Evolutionary conservation across 1,140 invertebrate genomes (phyloP).

Genomic region (Zaprionus lachaisei): DNA sequence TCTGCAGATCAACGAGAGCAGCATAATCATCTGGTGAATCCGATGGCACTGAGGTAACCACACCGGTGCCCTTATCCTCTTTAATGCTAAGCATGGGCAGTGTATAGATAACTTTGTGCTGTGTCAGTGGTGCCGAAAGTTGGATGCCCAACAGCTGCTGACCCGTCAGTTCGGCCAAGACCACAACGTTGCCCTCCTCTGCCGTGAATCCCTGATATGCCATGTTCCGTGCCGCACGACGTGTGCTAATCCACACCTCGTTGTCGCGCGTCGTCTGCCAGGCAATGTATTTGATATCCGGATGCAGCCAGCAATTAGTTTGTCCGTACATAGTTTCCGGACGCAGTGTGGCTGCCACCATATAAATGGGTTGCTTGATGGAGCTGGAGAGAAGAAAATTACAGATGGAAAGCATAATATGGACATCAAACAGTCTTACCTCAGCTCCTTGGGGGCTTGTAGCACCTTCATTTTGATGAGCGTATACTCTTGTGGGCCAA

Average conservation of each 20-base stretch:
- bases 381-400: constrained; percentile 12
- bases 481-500: constrained; percentile 99
- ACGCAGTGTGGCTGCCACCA: constrained; percentile 98
- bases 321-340: constrained; percentile 99
- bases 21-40: constrained; percentile 99
- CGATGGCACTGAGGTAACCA: constrained; percentile 99
- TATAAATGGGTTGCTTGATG: constrained; percentile 63
- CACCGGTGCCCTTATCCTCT: constrained; percentile 98
- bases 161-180: constrained; percentile 90
- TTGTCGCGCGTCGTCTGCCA: constrained; percentile 89
- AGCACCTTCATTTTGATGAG: constrained; percentile 96
- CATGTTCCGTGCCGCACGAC: constrained; percentile 97
- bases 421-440: constrained; percentile 84
- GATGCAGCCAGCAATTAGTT: constrained; percentile 99
- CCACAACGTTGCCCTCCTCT: constrained; percentile 91
- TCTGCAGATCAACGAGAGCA: constrained; percentile 97
- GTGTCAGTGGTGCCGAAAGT: constrained; percentile 93
- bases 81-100: constrained; percentile 99
- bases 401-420: not conserved
- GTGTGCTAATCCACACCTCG: constrained; percentile 95
- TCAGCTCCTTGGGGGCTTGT: constrained; percentile 90
- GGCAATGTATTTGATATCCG: constrained; percentile 97
- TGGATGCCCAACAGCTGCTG: constrained; percentile 91
- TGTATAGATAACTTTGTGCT: constrained; percentile 94
- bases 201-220: constrained; percentile 96